These are phyloP conservation scores for Mesorhabditis sp. DNA, from an alignment of 2,888 invertebrate species.

Conservation along the genomic window DNA sequence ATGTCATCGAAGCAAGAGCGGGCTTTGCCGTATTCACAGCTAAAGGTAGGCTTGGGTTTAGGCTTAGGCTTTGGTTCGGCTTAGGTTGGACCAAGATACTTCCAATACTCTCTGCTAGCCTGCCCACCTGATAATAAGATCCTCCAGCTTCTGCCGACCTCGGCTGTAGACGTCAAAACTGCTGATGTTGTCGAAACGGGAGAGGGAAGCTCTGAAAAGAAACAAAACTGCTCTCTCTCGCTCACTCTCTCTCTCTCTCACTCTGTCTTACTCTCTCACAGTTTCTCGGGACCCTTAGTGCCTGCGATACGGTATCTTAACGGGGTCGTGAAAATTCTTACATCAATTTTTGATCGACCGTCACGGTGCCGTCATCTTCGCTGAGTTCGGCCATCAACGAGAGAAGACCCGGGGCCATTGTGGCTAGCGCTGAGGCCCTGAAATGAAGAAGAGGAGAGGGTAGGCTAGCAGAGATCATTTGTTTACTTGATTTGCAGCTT, in stretches of 20 bases:
- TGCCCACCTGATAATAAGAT: slow-evolving; percentile 39
- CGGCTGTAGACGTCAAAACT: slow-evolving; percentile 31
- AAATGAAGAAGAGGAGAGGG: slow-evolving; percentile 9
- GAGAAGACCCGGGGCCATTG: slow-evolving; percentile 31
- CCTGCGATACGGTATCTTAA: neutral
- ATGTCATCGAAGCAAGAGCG: slow-evolving; percentile 46
- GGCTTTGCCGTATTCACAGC: slow-evolving; percentile 47
- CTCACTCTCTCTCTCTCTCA: too few species aligned
- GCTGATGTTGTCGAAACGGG: slow-evolving; percentile 39
- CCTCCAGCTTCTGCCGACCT: slow-evolving; percentile 41
- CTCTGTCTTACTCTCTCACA: too few species aligned
- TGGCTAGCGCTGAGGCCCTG: slow-evolving; percentile 44
- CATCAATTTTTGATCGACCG: neutral
- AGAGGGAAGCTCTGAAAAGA: slow-evolving; percentile 10
- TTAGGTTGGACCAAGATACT: too few species aligned
- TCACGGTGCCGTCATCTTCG: slow-evolving; percentile 26
- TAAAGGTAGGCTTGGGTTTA: slow-evolving; percentile 8
- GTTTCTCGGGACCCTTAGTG: too few species aligned
- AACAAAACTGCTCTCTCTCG: too few species aligned
- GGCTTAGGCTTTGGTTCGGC: neutral
- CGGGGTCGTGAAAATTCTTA: neutral
- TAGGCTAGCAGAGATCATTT: neutral
- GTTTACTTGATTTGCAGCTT: slow-evolving; percentile 50
- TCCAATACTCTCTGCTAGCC: neutral
- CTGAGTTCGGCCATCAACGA: slow-evolving; percentile 33